Evolutionary conservation across 2,113 vertebrate species (phyloP), one percentile per base, ranked within the genome.

Genomic region (Corythoichthys intestinalis): DNA sequence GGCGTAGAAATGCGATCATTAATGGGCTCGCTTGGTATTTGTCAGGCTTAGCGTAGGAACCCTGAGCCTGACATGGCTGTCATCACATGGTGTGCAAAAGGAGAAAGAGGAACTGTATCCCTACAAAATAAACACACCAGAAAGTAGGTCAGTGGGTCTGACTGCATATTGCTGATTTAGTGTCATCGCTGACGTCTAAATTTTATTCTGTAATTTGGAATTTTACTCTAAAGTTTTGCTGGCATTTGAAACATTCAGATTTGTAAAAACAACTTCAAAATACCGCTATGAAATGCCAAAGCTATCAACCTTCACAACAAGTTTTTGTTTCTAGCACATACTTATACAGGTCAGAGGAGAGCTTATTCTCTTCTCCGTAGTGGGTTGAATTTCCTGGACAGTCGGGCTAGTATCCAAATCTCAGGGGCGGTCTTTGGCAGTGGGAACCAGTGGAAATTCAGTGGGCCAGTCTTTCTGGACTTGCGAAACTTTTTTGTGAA

Each of bases 361-460:
- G n/a, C 58, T 66, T 11, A 6, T 44, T 70, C 57, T 38, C 38
- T 34, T 35, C 39, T 72, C 64, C 76, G 66, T 73, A 65, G 65
- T 66, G 62, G 67, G 52, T 41, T 77, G 67, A 56, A 82, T 83
- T 84, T 84, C 72, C 74, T 86, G 83, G 72, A 83, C 38, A 83
- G 70, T 56, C 8, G 82, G 74, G 78, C 38, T 4, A 4, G 2
- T 65, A 20, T 71, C 77, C 79, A 80, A 34, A 62, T 76, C 67
- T 77, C 49, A 69, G 59, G 66, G 69, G 74, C 57, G 61, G 72
- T 71, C 53, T 75, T 78, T 70, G 44, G 61, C 65, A 75, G 1
- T 11, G 7, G 50, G 39, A 12, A 44, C 41, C 41, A 44, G 41
- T 44, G 41, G 41, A 44, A 44, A 74, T 68, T 77, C 66, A 64